phyloP scores from a whole-genome alignment of 2,888 invertebrate genomes.

The Drosophila testacea region DNA sequence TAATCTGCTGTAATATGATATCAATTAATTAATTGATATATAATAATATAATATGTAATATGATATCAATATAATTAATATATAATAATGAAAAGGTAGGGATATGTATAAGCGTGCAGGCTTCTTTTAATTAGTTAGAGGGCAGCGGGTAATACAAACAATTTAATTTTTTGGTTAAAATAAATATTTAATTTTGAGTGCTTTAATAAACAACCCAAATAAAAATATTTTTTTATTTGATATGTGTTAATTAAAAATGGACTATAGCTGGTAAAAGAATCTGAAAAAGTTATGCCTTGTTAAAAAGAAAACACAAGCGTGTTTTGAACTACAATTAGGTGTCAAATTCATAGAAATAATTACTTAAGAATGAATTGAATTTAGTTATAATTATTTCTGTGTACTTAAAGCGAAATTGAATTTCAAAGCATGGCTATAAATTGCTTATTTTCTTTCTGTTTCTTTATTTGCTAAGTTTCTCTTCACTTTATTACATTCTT shows the following conservation, averaged over 20 bases:
- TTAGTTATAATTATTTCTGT: neutral
- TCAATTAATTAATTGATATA: constrained; percentile 26
- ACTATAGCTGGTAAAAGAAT: neutral
- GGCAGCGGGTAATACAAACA: neutral
- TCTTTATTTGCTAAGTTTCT: constrained; percentile 48
- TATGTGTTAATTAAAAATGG: neutral
- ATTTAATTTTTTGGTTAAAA: neutral
- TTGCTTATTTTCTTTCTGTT: constrained; percentile 30
- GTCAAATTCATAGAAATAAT: neutral
- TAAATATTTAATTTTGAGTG: neutral
- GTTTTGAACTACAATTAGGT: neutral
- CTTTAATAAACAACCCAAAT: neutral
- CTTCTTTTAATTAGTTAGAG: neutral
- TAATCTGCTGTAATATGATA: constrained; percentile 1
- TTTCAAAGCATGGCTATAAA: neutral
- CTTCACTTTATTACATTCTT: constrained; percentile 26
- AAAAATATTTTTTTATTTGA: neutral
- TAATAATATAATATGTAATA: neutral
- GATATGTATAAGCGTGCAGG: neutral
- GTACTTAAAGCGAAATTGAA: neutral
- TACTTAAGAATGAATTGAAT: neutral
- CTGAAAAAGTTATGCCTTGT: neutral
- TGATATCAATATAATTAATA: constrained; percentile 28
- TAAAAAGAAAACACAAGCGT: neutral
- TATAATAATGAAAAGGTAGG: neutral